phyloP scores from a whole-genome alignment of 2,113 vertebrate genomes.

The Notarius quadriscutis region DNA sequence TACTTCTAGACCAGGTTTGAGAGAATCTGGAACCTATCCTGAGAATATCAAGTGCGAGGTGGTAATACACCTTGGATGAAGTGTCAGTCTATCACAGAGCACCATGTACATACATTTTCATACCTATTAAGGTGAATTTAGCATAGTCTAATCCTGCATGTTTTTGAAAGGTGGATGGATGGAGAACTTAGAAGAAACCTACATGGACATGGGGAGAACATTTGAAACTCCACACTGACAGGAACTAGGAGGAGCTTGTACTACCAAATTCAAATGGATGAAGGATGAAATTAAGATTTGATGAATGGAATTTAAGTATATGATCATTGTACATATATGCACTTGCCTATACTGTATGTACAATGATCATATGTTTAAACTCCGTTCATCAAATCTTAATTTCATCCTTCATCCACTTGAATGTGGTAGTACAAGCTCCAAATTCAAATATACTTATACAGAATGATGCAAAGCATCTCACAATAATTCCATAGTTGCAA shows the following conservation, averaged over 20 bases:
- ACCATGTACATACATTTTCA: neutral
- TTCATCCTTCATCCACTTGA: neutral
- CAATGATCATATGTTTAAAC: neutral
- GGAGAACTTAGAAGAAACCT: neutral
- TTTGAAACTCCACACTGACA: neutral
- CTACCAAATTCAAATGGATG: neutral
- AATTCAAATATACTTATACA: neutral
- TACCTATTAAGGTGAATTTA: neutral
- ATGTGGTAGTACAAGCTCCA: neutral
- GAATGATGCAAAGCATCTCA: neutral
- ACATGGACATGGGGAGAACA: neutral
- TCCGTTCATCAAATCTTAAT: neutral
- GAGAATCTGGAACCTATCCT: neutral
- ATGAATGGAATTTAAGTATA: neutral
- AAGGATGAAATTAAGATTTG: neutral
- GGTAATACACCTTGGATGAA: neutral
- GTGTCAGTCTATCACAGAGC: neutral
- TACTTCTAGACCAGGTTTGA: neutral
- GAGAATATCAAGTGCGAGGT: neutral
- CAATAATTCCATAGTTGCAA: neutral
- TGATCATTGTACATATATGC: neutral
- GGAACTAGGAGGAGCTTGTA: neutral
- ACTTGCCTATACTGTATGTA: neutral
- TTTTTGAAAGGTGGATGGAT: neutral
- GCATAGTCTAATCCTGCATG: neutral